These are phyloP conservation scores for Diaprepes abbreviatus DNA, from an alignment of 2,888 invertebrate species.

Conservation along the genomic window DNA sequence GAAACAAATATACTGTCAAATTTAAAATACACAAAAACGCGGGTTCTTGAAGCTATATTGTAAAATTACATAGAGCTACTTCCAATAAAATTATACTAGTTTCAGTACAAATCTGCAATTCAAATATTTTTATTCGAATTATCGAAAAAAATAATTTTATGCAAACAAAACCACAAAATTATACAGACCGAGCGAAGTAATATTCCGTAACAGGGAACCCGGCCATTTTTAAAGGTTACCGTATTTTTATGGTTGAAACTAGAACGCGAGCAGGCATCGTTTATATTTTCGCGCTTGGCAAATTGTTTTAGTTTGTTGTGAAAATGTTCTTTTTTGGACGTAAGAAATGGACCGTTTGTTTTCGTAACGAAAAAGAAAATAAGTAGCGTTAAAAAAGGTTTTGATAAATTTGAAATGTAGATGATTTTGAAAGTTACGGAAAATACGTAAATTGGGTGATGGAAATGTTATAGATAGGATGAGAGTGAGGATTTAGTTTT, in stretches of 20 bases:
- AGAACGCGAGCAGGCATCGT: not conserved
- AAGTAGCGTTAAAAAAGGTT: too few species aligned
- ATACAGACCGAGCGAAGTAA: conserved; percentile 13
- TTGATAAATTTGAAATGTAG: too few species aligned
- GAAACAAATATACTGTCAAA: too few species aligned
- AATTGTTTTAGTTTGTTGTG: conserved; percentile 9
- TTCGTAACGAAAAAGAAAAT: too few species aligned
- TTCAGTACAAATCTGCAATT: not conserved
- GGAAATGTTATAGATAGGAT: too few species aligned
- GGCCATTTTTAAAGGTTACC: conserved; percentile 5
- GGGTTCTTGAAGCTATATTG: too few species aligned
- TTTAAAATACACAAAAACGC: too few species aligned
- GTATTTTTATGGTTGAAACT: conserved; percentile 19
- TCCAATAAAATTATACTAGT: not conserved
- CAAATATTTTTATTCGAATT: not conserved
- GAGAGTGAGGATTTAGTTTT: too few species aligned
- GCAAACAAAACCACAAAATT: conserved; percentile 19
- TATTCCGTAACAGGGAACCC: conserved; percentile 2
- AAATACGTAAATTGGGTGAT: too few species aligned
- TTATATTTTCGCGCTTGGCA: not conserved
- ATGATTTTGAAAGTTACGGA: too few species aligned
- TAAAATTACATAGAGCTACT: not conserved
- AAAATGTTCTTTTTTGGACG: not conserved
- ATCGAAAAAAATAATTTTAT: not conserved
- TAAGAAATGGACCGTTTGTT: too few species aligned